Conservation (phyloP, 2,797 vertebrate species). For the Morelia viridis region DNA sequence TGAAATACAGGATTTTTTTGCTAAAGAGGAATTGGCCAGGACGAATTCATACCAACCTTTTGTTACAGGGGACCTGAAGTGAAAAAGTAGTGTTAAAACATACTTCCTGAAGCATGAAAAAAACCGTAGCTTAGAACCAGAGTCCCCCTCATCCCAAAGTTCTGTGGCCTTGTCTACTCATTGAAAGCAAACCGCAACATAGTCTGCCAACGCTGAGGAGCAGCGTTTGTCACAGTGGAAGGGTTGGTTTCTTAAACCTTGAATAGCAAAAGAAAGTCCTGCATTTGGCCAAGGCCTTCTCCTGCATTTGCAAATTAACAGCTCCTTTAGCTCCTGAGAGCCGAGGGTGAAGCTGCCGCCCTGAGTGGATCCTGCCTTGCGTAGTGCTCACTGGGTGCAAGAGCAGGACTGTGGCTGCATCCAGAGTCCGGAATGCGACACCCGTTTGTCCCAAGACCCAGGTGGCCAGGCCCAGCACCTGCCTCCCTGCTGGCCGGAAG, state of each 20-base stretch:
- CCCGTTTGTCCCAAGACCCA: not conserved
- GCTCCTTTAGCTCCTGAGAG: not conserved
- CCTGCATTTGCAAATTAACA: constrained; percentile 8
- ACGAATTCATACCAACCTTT: constrained; percentile 34
- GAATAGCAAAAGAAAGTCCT: not conserved
- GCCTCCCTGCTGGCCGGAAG: not conserved
- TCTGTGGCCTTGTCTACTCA: fast-evolving
- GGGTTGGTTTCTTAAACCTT: constrained; percentile 10
- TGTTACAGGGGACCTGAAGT: not conserved
- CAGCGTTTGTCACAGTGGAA: not conserved
- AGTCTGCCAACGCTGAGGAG: not conserved
- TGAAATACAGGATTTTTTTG: not conserved
- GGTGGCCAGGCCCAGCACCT: not conserved
- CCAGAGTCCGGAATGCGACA: not conserved
- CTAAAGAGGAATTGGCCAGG: constrained; percentile 27
- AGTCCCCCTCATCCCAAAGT: not conserved
- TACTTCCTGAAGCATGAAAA: constrained; percentile 11
- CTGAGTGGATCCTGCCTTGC: not conserved
- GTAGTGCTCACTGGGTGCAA: not conserved
- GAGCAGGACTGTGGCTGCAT: not conserved
- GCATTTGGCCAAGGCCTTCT: not conserved
- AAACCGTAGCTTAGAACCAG: not conserved
- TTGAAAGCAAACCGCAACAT: not conserved
- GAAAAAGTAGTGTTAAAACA: constrained; percentile 26
- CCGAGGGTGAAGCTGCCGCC: not conserved